These are phyloP conservation scores for Achlya flavicornis DNA, from an alignment of 2,888 invertebrate genomes.

Conservation along the genomic window DNA sequence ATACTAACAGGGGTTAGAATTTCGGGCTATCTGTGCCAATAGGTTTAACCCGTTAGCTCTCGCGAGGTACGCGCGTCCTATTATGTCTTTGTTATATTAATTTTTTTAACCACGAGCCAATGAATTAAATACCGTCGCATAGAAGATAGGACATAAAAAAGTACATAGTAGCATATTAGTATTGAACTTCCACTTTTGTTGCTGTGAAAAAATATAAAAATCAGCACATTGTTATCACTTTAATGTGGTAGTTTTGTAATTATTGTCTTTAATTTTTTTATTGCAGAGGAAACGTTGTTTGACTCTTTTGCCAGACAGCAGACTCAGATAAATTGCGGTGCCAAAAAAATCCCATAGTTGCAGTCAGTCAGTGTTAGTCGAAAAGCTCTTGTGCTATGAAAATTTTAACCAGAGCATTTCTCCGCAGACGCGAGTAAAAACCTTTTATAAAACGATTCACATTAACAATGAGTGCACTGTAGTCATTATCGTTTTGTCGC, in stretches of 20 bases:
- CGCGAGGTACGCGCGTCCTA: too few species aligned
- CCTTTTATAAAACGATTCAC: slow-evolving; percentile 6
- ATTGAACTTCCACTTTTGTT: not conserved
- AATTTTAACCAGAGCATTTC: not conserved
- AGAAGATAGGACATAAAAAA: not conserved
- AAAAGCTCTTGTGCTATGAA: not conserved
- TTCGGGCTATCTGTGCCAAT: not conserved
- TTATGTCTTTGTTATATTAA: too few species aligned
- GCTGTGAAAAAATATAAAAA: not conserved
- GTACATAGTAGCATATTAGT: too few species aligned
- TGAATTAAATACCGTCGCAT: not conserved
- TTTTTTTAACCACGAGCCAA: too few species aligned
- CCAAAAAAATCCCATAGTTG: not conserved
- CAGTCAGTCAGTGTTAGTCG: not conserved
- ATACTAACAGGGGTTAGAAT: not conserved
- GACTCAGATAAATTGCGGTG: too few species aligned
- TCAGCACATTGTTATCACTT: too few species aligned
- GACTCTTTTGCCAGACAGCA: too few species aligned
- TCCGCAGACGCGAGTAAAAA: not conserved
- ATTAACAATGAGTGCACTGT: not conserved
- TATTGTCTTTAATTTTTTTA: too few species aligned
- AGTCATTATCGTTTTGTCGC: not conserved
- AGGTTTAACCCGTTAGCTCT: too few species aligned
- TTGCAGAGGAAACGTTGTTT: too few species aligned
- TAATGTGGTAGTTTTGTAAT: too few species aligned